Evolutionary conservation across 1,140 invertebrate genomes (phyloP), one percentile per base, ranked within the genome.

Genomic region (Drosophila simulans): DNA sequence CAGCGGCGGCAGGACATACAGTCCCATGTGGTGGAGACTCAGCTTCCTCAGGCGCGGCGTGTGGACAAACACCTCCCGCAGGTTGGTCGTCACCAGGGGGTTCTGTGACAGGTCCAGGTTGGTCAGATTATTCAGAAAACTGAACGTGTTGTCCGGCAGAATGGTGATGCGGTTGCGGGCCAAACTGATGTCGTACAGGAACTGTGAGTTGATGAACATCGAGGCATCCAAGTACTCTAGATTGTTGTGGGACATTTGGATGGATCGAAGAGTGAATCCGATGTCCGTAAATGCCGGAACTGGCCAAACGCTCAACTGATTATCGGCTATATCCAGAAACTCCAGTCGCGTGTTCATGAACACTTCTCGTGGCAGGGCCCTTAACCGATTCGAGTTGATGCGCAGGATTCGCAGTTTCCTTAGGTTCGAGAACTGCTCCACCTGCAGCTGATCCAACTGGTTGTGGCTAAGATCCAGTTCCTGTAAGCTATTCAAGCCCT

Each of bases 61-160:
- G 91, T 97, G 97, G 84, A 97, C 96, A 80, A 97, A 97, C n/a
- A 98, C 93, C 92, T 98, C 97, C 79, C 97, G 97, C 82, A 97
- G 97, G 92, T 98, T 98, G 42, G 97, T 96, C 72, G 96, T 95
- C 65, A 94, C 93, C 1, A 97, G 91, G n/a, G 94, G 93, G 92
- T 98, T 98, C 54, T 94, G 94, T 37, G 96, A 96, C 2, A 98
- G 93, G 92, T 98, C 96, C 59, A 98, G 92, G 70, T 94, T 95
- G 46, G 97, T 94, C 27, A 98, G 93, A 70, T 95, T 95, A 20
- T 95, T 95, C 7, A 98, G 93, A 74, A 96, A 96, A 1, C 95
- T 96, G 92, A 98, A 98, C 2, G 97, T 97, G 90, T 97, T 97
- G 91, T 98, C 97, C 0, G 97, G 96, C 40, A 98, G 92, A 56